phyloP scores from a whole-genome alignment of 2,797 vertebrate species.

The Pygocentrus nattereri region DNA sequence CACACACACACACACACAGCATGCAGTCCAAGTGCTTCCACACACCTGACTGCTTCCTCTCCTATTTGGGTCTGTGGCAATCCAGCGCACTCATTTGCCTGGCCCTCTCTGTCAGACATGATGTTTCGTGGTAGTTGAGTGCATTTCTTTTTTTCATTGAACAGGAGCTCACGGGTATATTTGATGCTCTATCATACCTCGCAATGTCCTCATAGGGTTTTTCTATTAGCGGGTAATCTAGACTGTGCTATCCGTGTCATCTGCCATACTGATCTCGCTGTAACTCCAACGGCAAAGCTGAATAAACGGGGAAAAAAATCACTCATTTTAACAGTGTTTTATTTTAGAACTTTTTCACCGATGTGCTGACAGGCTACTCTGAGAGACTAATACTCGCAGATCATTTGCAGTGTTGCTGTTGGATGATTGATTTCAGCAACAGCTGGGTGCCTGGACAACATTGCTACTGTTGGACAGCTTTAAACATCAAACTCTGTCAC shows the following conservation, averaged over 20 bases:
- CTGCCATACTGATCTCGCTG: conserved; percentile 60
- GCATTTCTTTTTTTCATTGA: conserved; percentile 42
- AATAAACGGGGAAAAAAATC: conserved; percentile 56
- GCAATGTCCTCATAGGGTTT: conserved; percentile 53
- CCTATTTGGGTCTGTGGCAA: conserved; percentile 34
- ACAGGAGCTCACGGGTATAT: conserved; percentile 54
- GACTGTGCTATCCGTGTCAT: conserved; percentile 49
- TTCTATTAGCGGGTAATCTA: conserved; percentile 53
- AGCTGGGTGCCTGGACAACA: background rate
- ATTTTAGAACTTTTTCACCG: conserved; percentile 43
- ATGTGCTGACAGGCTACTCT: background rate
- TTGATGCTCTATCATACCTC: conserved; percentile 48
- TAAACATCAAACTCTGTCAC: conserved; percentile 16
- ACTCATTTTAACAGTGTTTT: conserved; percentile 56
- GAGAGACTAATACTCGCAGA: background rate
- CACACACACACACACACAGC: background rate
- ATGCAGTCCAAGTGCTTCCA: conserved; percentile 36
- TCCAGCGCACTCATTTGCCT: conserved; percentile 39
- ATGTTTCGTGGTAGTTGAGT: conserved; percentile 32
- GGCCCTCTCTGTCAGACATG: conserved; percentile 26
- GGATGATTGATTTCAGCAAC: conserved; percentile 3
- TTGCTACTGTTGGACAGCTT: background rate
- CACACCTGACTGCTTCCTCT: conserved; percentile 25
- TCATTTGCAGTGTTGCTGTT: background rate
- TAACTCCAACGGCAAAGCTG: conserved; percentile 56